Conservation (phyloP, 1,140 invertebrate species). For the Cheumatopsyche charites region DNA sequence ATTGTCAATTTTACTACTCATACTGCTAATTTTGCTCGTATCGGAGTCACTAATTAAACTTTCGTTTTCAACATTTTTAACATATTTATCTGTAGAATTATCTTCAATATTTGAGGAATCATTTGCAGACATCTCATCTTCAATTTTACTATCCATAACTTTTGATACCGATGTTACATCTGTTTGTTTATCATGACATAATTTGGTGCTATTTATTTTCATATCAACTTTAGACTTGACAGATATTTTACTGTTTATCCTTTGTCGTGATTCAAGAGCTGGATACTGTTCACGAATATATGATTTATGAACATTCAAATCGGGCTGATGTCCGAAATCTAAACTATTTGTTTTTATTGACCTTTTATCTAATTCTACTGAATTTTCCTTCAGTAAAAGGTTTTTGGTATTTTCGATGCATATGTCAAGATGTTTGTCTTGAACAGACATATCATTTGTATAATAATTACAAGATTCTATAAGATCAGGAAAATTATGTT, state of each 20-base stretch:
- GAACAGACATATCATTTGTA: slow-evolving; percentile 50
- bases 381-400: slow-evolving; percentile 31
- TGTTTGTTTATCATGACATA: not conserved
- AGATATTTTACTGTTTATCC: slow-evolving; percentile 29
- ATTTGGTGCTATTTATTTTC: slow-evolving; percentile 3
- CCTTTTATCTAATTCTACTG: slow-evolving; percentile 31
- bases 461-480: slow-evolving; percentile 60
- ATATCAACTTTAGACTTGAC: slow-evolving; percentile 26
- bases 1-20: slow-evolving; percentile 36
- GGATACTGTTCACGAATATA: slow-evolving; percentile 46
- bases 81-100: not conserved
- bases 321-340: slow-evolving; percentile 29
- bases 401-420: slow-evolving; percentile 45
- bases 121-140: not conserved
- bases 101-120: not conserved
- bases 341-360: slow-evolving; percentile 33
- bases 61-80: not conserved
- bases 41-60: slow-evolving; percentile 6
- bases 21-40: slow-evolving; percentile 24
- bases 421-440: slow-evolving; percentile 43
- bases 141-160: slow-evolving; percentile 11
- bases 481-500: slow-evolving; percentile 59
- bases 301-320: slow-evolving; percentile 27
- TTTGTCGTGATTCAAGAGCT: slow-evolving; percentile 40
- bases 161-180: not conserved